Conservation (phyloP, 2,888 invertebrate genomes). For the Mesorhabditis belari region DNA sequence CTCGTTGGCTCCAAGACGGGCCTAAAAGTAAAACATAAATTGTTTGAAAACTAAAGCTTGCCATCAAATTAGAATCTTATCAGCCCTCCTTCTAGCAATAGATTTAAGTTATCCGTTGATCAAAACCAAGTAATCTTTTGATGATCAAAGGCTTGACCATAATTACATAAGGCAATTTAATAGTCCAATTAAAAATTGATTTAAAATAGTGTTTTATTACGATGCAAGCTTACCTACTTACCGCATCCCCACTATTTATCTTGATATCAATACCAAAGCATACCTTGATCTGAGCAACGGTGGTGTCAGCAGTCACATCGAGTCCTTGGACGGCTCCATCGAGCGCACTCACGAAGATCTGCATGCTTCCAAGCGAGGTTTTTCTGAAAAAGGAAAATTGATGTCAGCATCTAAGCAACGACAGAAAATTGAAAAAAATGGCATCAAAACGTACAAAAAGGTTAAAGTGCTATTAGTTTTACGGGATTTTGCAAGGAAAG, state of each 20-base stretch:
- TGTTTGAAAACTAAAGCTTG: background rate
- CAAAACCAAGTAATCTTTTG: too few relatives aligned
- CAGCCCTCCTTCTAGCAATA: too few relatives aligned
- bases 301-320: constrained; percentile 39
- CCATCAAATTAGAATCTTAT: too few relatives aligned
- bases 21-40: constrained; percentile 14
- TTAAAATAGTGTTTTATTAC: background rate
- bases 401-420: constrained; percentile 3
- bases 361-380: constrained; percentile 23
- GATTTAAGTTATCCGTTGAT: too few relatives aligned
- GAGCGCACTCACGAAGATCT: constrained; percentile 43
- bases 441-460: too few relatives aligned
- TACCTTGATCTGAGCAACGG: constrained; percentile 41
- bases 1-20: constrained; percentile 33
- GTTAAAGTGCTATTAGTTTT: too few relatives aligned
- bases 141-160: background rate
- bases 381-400: background rate
- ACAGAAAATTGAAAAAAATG: constrained; percentile 26
- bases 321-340: constrained; percentile 38
- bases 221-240: too few relatives aligned
- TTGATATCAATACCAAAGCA: constrained; percentile 1
- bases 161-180: constrained; percentile 1
- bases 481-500: too few relatives aligned
- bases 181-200: constrained; percentile 1
- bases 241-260: too few relatives aligned